Base-by-base conservation (phyloP, 2,888 invertebrate genomes). In the Tipula confusa region DNA sequence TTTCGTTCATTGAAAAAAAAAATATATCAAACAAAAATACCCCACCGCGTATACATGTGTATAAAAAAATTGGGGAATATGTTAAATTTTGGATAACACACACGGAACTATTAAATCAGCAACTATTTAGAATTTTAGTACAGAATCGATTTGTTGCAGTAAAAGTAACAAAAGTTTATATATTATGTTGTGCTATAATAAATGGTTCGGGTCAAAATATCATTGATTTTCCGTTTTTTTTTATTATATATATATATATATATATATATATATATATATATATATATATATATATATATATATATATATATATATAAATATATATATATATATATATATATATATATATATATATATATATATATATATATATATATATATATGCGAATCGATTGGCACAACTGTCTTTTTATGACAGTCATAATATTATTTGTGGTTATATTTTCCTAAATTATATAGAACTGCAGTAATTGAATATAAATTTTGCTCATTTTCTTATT, bases 71-170 rank as follows among this genome's bases (percentile, higher is more conserved):
- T 43, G 43, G 43, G 15, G 43, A 43, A 43, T 43, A 43, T 43
- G 11, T 9, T n/a, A n/a, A 33, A 33, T 64, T 24, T 64, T 64
- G 3, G 31, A 64, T 64, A 38, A 38, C 18, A n/a, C n/a, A n/a
- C 64, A 24, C 2, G 3, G 24, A 64, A 64, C 64, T 64, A 64
- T 64, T 64, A 64, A 64, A 64, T 64, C 24, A 24, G 64, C 64
- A 24, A 64, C 24, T 24, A 24, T 64, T 64, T 64, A 64, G 24
- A 64, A 24, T 64, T 64, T 64, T 64, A 64, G 64, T 64, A 64
- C 64, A 64, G 24, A 64, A 64, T 64, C 64, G 64, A 64, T 64
- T 64, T 64, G 64, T 64, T 64, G 64, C 64, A 64, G 64, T 64
- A 64, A 24, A 48, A 48, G 38, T 43, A 43, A n/a, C 13, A 43